These are phyloP conservation scores for Cynopterus brachyotis DNA, from an alignment of 2,113 vertebrate genomes.

Conservation along the genomic window DNA sequence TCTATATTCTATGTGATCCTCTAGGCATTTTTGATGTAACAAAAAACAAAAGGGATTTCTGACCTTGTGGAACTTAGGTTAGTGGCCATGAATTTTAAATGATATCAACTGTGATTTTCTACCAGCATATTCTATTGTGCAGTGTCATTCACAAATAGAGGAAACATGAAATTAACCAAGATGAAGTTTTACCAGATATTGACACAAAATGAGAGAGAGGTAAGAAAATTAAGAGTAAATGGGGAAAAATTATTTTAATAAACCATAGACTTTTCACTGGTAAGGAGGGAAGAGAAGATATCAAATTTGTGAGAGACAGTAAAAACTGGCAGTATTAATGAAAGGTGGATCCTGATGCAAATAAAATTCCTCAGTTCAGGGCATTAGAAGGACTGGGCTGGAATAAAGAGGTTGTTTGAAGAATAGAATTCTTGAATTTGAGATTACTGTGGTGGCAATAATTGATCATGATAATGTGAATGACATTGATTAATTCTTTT, in stretches of 20 bases:
- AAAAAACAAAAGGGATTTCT: not conserved
- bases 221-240: not conserved
- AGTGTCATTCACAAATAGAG: slow-evolving; percentile 3
- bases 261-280: not conserved
- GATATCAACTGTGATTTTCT: not conserved
- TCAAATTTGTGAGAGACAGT: not conserved
- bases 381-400: not conserved
- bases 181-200: not conserved
- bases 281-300: not conserved
- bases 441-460: not conserved
- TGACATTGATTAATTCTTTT: not conserved
- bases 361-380: not conserved
- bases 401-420: not conserved
- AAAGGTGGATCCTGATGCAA: not conserved
- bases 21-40: not conserved
- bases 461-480: not conserved
- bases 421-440: not conserved
- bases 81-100: slow-evolving; percentile 8
- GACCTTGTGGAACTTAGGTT: not conserved
- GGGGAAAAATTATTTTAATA: not conserved
- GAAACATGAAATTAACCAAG: slow-evolving; percentile 8
- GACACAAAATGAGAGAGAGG: not conserved
- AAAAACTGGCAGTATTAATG: not conserved
- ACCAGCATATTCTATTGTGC: not conserved
- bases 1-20: not conserved